Evolutionary conservation across 2,797 vertebrate species (phyloP), one percentile per base, ranked within the genome.

Genomic region (Mastacembelus armatus): DNA sequence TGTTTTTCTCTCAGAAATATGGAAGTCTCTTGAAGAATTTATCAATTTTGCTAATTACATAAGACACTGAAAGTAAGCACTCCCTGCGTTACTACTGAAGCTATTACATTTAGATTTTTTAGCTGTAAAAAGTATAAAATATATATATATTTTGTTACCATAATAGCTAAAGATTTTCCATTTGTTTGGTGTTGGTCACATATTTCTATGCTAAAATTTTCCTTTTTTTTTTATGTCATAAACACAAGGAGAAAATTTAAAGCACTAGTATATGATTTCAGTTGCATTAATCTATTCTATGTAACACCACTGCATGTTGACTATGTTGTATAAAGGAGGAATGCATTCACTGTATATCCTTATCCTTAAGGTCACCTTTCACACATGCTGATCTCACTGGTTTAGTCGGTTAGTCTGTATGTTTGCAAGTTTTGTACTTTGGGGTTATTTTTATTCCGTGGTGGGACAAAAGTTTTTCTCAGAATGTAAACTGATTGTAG

Each of bases 401-500:
- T 81, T 74, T 66, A 26, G n/a, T n/a, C 39, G 58, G 40, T 71
- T 49, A 26, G 51, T 26, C 56, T 66, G 71, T 67, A 45, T 72
- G 64, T 85, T 79, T 73, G 18, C 56, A 60, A 19, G 61, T 82
- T 88, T 83, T 79, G 47, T 88, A 75, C 63, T 40, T 52, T 42
- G 12, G 45, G 49, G 9, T 75, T 38, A 26, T 61, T 67, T 74
- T 63, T 70, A 63, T 77, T 49, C 64, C 7, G 19, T 50, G n/a
- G 57, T 35, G 44, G 44, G 36, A 45, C 56, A 35, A 51, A 69
- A 29, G 30, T 47, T 55, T 67, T 81, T 71, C 50, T 77, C 78
- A 86, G 86, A 91, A 92, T 92, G 90, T 91, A 85, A 85, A 81
- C 57, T 49, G 75, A 79, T 76, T 77, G 79, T 62, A 56, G 69